Percentiles rank a stretch among this genome's conserved stretches.
phyloP scores from a whole-genome alignment of 2,888 invertebrate genomes.

The Platycheirus albimanus region DNA sequence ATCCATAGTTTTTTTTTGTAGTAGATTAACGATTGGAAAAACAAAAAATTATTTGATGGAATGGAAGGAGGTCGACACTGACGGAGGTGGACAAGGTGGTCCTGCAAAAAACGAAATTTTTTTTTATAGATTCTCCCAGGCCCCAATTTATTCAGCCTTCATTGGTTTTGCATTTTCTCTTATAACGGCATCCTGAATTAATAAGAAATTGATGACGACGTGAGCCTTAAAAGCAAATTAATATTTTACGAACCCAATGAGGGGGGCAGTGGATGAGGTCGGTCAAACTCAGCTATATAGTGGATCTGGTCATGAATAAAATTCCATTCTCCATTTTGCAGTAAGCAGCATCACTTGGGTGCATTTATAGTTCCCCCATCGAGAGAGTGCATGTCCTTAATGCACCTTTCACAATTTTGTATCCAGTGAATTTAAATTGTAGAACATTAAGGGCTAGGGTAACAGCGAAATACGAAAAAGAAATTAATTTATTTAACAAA shows the following conservation, averaged over 20 bases:
- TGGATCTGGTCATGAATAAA: constrained; percentile 40
- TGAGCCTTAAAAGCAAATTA: constrained; percentile 73
- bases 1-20: constrained; percentile 54
- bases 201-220: constrained; percentile 72
- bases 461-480: constrained; percentile 9
- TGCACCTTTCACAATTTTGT: constrained; percentile 64
- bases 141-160: constrained; percentile 3
- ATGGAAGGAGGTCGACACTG: too few species aligned
- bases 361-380: background rate
- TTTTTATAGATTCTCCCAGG: too few species aligned
- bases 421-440: constrained; percentile 58
- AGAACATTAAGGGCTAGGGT: constrained; percentile 6
- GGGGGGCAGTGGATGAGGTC: background rate
- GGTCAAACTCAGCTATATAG: background rate
- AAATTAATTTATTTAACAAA: constrained; percentile 61
- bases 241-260: constrained; percentile 53
- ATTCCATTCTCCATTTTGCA: background rate
- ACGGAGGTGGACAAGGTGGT: too few species aligned
- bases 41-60: constrained; percentile 33
- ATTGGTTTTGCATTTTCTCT: constrained; percentile 63
- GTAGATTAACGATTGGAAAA: constrained; percentile 58
- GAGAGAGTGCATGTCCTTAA: constrained; percentile 54
- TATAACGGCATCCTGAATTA: constrained; percentile 53
- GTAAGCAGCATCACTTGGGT: background rate
- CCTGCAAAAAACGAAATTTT: too few species aligned